These are phyloP conservation scores for Odontamblyopus rebecca DNA, from an alignment of 2,797 vertebrate species.

Conservation along the genomic window DNA sequence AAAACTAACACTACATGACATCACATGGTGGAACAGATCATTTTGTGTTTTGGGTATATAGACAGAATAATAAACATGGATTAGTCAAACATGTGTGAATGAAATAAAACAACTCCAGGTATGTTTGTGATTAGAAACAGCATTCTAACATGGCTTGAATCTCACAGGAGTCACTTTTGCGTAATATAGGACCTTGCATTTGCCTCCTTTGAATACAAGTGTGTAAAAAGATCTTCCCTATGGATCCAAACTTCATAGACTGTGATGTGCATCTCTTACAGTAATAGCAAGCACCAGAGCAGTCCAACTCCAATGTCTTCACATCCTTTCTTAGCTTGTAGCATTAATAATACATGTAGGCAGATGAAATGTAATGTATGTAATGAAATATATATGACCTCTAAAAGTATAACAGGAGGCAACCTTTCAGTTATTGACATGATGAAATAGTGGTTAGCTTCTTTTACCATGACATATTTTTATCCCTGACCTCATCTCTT, in stretches of 20 bases:
- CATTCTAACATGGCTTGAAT: no score
- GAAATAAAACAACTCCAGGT: no score
- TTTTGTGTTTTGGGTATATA: no score
- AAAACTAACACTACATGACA: no score
- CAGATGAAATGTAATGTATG: conserved; percentile 63
- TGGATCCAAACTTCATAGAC: conserved; percentile 24
- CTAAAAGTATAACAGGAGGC: conserved; percentile 46
- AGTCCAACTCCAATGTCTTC: conserved; percentile 44
- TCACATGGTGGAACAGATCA: no score
- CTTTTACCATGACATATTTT: conserved; percentile 9
- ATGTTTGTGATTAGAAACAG: no score
- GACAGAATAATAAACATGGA: no score
- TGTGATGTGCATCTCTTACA: not conserved
- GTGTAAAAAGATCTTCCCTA: conserved; percentile 32
- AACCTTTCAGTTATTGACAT: conserved; percentile 50
- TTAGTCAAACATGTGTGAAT: no score
- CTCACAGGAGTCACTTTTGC: no score
- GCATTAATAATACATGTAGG: conserved; percentile 59
- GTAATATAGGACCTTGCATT: no score
- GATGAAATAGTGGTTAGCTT: conserved; percentile 26
- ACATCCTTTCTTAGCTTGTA: conserved; percentile 6
- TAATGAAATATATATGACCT: conserved; percentile 68
- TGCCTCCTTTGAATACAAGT: conserved; percentile 32
- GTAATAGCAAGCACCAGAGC: conserved; percentile 41
- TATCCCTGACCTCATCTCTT: not conserved